Base-by-base conservation (phyloP, 1,140 invertebrate species). In the Gyrodactylus bullatarudis region DNA sequence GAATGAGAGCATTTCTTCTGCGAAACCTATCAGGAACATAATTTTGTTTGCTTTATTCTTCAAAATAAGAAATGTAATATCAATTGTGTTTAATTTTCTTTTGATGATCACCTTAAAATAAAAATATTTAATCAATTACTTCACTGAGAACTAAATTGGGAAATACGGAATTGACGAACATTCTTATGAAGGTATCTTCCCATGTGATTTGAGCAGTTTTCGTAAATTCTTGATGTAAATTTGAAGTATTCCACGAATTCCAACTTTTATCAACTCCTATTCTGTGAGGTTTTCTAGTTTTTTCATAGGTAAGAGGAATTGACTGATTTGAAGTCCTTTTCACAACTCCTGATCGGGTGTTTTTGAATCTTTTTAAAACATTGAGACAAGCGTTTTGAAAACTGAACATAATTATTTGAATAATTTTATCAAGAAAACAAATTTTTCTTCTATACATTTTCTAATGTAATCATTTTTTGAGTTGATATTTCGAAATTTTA, bases 141-240 rank as follows among this genome's bases (percentile, higher is more conserved):
- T 71, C 70, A 71, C 70, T 71, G 1, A 26, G 1, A 16, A 71
- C 20, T n/a, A 71, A 1, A 71, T 25, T 24, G 1, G 70, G 70
- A 71, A 71, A 71, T 20, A 71, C 24, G 20, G 21, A 21, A n/a
- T 71, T 21, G 8, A 71, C 20, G 1, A 71, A 24, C 24, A 23
- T 71, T n/a, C 70, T 71, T 1, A 71, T 71, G 24, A 71, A 71
- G 8, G 70, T 8, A n/a, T 71, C 70, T 25, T 71, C 21, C 70
- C 70, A 71, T 16, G 23, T 24, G 8, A 71, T 71, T 21, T 21
- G 22, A 23, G 21, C 20, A 1, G 70, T 24, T 23, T 71, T 8
- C 23, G 24, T 20, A 1, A 19, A 23, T 71, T 71, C 70, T 1
- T 25, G 21, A 25, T 71, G 20, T 23, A 71, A 23, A 71, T 71